Conservation (phyloP, 1,140 invertebrate genomes). For the Oscheius sp. region DNA sequence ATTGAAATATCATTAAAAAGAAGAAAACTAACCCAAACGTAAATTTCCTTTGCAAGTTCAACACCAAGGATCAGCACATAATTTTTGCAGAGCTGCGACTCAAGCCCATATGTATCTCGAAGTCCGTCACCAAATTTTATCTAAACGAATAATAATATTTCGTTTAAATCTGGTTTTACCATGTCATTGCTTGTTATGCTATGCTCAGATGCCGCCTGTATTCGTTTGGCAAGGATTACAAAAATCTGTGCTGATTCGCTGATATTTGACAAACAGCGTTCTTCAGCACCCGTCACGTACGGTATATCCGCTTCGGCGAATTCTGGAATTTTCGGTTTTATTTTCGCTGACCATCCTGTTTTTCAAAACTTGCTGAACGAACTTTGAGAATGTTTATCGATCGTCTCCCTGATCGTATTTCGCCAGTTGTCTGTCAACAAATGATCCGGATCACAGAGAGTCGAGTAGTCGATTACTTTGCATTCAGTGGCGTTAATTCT, state of each 20-base stretch:
- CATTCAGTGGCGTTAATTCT: constrained; percentile 27
- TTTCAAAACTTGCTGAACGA: constrained; percentile 12
- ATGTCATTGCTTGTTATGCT: constrained; percentile 20
- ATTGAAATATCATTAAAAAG: neutral
- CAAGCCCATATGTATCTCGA: constrained; percentile 19
- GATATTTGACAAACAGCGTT: constrained; percentile 12
- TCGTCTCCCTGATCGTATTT: constrained; percentile 10
- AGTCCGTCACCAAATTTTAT: constrained; percentile 29
- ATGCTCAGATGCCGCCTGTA: constrained; percentile 24
- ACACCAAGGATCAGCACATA: constrained; percentile 24
- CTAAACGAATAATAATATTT: constrained; percentile 6
- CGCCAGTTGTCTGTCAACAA: constrained; percentile 32
- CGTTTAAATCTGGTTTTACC: neutral
- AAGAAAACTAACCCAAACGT: constrained; percentile 10
- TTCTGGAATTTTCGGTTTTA: neutral
- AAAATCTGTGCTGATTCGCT: constrained; percentile 23
- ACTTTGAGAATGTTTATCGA: constrained; percentile 10
- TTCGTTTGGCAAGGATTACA: constrained; percentile 26
- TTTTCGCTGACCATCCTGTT: neutral
- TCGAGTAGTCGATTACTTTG: constrained; percentile 5
- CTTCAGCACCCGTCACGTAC: constrained; percentile 7
- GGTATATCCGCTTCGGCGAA: constrained; percentile 12
- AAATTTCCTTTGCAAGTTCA: constrained; percentile 22
- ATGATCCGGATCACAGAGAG: constrained; percentile 34
- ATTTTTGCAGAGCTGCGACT: constrained; percentile 20